Base-by-base conservation (phyloP, 2,113 vertebrate genomes). In the Hoplias malabaricus region DNA sequence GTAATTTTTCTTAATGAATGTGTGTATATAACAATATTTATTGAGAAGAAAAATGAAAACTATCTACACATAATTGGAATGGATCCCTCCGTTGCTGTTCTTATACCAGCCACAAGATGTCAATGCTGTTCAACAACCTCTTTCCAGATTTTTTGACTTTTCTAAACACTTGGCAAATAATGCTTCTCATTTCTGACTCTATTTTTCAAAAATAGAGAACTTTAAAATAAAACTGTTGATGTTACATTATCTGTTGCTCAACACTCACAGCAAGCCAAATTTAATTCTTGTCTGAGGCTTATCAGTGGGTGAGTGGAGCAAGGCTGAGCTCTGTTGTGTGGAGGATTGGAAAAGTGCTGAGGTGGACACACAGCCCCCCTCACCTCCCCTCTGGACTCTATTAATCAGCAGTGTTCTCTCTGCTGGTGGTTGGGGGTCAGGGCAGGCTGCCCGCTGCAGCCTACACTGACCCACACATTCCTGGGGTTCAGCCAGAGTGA, bases 261-360 rank as follows among this genome's bases (percentile, higher is more conserved):
- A 90, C 86, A 88, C 90, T 90, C 89, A 87, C 89, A 87, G 86
- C 82, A 21, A 75, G 86, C 85, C 80, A 81, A 90, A 87, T 84
- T 85, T 88, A 89, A 90, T 91, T 92, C 88, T 88, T 88, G 89
- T 72, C 8, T 68, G 82, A 87, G 87, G 87, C 90, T 93, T 92
- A 92, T 92, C 85, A 80, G 77, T 84, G 82, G 57, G 57, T 79
- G 84, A 89, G 84, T 77, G 77, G 87, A 90, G 83, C 84, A 86
- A 83, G 85, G 88, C 86, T 88, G 86, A 89, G 89, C 89, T 86
- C 84, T 89, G 87, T 89, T 89, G 85, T 88, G 88, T 84, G 77
- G 42, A 81, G 88, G 89, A 91, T 92, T 92, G 90, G 90, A 90
- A 92, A 92, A 93, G 85, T 91, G 92, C 91, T 91, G 90, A 91